These are phyloP conservation scores for Babyrousa celebensis DNA, from an alignment of 2,797 vertebrate species.

Conservation along the genomic window DNA sequence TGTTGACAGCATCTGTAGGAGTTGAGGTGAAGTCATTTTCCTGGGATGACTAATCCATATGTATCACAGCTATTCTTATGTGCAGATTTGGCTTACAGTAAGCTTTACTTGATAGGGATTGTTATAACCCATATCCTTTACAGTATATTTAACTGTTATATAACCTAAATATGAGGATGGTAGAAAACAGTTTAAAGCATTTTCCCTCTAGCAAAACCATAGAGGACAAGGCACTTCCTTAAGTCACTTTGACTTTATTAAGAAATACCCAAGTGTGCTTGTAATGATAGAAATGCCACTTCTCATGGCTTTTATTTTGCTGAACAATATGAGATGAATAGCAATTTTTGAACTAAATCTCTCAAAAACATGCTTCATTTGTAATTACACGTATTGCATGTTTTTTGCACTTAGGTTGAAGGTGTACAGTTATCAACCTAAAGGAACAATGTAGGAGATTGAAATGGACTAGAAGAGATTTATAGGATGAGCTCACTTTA, in stretches of 20 bases:
- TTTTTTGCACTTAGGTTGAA: slow-evolving; percentile 15
- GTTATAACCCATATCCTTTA: neutral
- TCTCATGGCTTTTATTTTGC: neutral
- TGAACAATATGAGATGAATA: slow-evolving; percentile 33
- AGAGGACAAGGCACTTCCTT: slow-evolving; percentile 19
- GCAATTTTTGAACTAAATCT: slow-evolving; percentile 45
- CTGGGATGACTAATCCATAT: slow-evolving; percentile 41
- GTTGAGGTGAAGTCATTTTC: neutral
- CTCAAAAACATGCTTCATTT: slow-evolving; percentile 55
- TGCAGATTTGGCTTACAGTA: neutral
- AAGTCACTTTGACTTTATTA: slow-evolving; percentile 66
- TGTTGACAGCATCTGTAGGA: slow-evolving; percentile 11
- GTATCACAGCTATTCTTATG: neutral
- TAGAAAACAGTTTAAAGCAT: slow-evolving; percentile 44
- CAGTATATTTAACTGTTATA: slow-evolving; percentile 46
- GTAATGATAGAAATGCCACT: neutral
- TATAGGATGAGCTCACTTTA: slow-evolving; percentile 82
- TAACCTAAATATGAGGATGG: neutral
- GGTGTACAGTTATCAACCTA: slow-evolving; percentile 33
- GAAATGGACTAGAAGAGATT: slow-evolving; percentile 75
- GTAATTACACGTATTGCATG: neutral
- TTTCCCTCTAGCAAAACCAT: slow-evolving; percentile 27
- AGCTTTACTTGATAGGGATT: neutral
- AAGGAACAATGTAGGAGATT: slow-evolving; percentile 63
- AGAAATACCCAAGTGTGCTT: neutral